Base-by-base conservation (phyloP, 2,113 vertebrate species). In the Microcebus tavaratra region DNA sequence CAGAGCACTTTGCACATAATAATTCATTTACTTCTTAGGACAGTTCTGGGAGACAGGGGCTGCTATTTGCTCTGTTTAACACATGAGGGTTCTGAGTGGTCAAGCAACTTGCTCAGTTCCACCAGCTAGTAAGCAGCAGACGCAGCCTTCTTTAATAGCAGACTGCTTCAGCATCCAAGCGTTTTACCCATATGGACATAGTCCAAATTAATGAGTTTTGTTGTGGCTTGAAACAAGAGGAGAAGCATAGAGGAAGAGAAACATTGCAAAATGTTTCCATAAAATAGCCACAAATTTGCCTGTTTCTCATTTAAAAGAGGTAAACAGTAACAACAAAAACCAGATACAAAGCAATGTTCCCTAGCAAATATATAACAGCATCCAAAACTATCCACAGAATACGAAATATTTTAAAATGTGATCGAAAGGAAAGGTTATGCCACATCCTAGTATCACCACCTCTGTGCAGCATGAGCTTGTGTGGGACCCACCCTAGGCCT, bases 301-400 rank as follows among this genome's bases (percentile, higher is more conserved):
- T 29, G 31, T 25, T 50, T 70, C 50, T 84, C 45, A 87, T 82
- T 70, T 78, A 55, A 70, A 88, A 73, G 25, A 72, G 25, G 39
- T 13, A 78, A 73, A 57, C 10, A 73, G 13, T 17, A 81, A 70
- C 48, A 75, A 59, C 11, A 45, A 87, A 75, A 78, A 7, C 1
- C 20, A 48, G 59, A 75, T 8, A 17, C 55, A 72, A 14, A 65
- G 17, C 20, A 81, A 79, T 55, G 34, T 42, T 75, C 73, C 10
- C 82, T 92, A 42, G 53, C 88, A 86, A 87, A 68, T 57, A 68
- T 10, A 70, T 29, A 50, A 61, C 17, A 80, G 5, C 20, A 91
- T 57, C 2, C 13, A 29, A 75, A 88, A 63, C 53, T 48, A 80
- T 36, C 57, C 68, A 65, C 14, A 90, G 27, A 70, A 90, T 17